A percentile compares a stretch with the other conserved stretches of the same genome.
Conservation (phyloP, 64 coral and sea anemone species). For the Anthopleura sola region DNA sequence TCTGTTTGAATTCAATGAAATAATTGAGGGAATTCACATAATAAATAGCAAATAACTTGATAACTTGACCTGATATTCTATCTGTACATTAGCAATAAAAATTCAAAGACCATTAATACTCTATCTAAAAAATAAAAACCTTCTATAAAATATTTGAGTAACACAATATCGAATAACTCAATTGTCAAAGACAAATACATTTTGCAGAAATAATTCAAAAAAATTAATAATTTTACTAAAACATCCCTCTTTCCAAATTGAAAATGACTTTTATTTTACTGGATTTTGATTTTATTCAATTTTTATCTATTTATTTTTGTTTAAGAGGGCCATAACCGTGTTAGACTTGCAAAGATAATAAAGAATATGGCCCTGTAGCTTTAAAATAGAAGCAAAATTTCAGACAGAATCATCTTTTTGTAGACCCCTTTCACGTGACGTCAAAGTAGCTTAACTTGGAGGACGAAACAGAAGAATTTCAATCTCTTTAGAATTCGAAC, state of each 20-base stretch:
- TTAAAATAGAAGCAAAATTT: background rate
- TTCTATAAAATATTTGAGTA: background rate
- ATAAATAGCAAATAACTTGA: background rate
- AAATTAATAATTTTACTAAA: background rate
- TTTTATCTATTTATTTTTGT: background rate
- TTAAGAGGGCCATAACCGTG: background rate
- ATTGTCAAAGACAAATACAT: background rate
- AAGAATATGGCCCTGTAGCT: background rate
- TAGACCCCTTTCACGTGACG: too few species aligned
- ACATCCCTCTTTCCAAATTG: background rate
- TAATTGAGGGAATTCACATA: background rate
- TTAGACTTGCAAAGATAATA: background rate
- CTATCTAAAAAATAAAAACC: constrained; percentile 6
- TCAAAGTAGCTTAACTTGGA: too few species aligned
- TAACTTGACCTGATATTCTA: background rate
- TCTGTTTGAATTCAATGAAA: background rate
- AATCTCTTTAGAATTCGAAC: too few species aligned
- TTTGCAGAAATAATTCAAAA: background rate
- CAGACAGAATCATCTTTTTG: background rate
- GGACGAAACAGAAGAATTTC: too few species aligned
- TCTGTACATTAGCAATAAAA: background rate
- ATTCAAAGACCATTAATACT: background rate
- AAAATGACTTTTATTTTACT: background rate
- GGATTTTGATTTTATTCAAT: background rate
- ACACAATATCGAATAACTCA: background rate